These are phyloP conservation scores for Listronotus bonariensis DNA, from an alignment of 1,140 invertebrate species.

Conservation along the genomic window DNA sequence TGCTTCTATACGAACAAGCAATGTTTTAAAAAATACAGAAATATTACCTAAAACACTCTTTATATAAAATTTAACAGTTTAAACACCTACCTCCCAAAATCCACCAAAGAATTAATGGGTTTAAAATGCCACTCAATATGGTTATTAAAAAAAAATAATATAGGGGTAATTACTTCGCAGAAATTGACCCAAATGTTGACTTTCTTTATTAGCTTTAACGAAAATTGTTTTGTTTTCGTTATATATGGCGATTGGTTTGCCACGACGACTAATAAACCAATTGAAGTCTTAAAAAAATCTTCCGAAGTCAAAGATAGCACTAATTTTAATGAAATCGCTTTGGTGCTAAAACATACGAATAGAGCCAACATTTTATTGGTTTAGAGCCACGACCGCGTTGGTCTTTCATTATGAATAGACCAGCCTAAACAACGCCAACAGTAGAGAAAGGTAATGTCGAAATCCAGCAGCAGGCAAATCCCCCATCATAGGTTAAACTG, in stretches of 20 bases:
- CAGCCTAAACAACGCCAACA: not conserved
- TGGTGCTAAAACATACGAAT: not conserved
- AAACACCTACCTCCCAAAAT: conserved; percentile 47
- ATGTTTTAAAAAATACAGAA: conserved; percentile 35
- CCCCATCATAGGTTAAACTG: conserved; percentile 44
- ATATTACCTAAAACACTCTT: conserved; percentile 25
- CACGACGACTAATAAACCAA: conserved; percentile 8
- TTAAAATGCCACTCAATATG: conserved; percentile 56
- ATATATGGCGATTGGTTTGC: conserved; percentile 33
- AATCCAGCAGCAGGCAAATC: conserved; percentile 18
- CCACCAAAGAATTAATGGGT: conserved; percentile 52
- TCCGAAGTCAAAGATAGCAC: not conserved
- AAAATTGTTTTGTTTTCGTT: not conserved
- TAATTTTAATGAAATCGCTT: not conserved
- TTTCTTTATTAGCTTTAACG: not conserved
- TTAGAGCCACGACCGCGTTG: conserved; percentile 46
- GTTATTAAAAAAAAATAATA: conserved; percentile 2
- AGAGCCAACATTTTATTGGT: not conserved
- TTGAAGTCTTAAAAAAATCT: not conserved
- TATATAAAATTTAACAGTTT: conserved; percentile 41
- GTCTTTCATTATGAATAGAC: conserved; percentile 40
- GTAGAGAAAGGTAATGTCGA: not conserved
- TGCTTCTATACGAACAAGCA: conserved; percentile 50
- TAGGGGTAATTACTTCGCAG: not conserved
- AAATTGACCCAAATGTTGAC: not conserved